phyloP scores from a whole-genome alignment of 2,113 vertebrate species.

The Syrrhaptes paradoxus region DNA sequence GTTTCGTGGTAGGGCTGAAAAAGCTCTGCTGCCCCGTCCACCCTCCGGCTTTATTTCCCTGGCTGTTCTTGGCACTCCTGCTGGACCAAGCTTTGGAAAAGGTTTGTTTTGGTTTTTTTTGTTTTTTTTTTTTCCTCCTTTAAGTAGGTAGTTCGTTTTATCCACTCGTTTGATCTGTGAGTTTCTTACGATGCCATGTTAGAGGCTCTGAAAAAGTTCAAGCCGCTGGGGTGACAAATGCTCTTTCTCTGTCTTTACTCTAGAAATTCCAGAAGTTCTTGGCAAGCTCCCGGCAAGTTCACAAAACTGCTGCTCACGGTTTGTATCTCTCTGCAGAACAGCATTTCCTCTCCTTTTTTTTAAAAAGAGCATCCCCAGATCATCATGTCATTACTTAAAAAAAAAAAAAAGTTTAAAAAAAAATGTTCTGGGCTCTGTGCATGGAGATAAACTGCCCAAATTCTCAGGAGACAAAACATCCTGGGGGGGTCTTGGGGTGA shows the following conservation, averaged over 20 bases:
- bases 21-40: neutral
- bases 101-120: neutral
- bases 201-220: neutral
- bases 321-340: slow-evolving; percentile 22
- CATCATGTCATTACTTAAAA: neutral
- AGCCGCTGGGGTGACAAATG: neutral
- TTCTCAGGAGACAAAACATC: neutral
- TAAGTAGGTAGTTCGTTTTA: neutral
- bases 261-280: slow-evolving; percentile 64
- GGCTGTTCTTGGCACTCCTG: slow-evolving; percentile 12
- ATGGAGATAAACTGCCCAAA: fast-evolving
- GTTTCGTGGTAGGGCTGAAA: neutral
- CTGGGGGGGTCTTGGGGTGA: neutral
- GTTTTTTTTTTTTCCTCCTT: neutral
- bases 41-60: neutral
- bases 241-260: neutral
- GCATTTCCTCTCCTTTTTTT: neutral
- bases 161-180: neutral
- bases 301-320: slow-evolving; percentile 80
- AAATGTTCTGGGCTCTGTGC: neutral
- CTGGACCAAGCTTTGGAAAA: slow-evolving; percentile 10
- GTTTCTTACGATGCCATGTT: neutral
- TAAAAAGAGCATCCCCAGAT: neutral
- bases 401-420: neutral
- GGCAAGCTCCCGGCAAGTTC: slow-evolving; percentile 65